Conservation (phyloP, 2,797 vertebrate species). For the Kryptolebias ocellatus region DNA sequence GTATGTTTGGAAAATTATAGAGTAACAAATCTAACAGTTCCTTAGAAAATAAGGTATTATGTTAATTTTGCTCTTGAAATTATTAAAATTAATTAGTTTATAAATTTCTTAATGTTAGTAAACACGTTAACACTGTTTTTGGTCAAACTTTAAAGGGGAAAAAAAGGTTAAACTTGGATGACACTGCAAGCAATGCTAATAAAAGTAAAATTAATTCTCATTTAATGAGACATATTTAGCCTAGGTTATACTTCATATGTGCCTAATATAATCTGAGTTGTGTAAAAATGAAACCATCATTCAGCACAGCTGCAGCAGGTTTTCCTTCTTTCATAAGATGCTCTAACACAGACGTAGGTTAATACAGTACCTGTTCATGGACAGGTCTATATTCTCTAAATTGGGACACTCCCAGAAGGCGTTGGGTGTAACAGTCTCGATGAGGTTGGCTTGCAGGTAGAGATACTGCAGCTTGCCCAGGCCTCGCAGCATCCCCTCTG, state of each 20-base stretch:
- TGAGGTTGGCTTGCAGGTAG: slow-evolving; percentile 98
- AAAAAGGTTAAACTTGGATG: too few species aligned
- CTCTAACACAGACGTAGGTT: neutral
- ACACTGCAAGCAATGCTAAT: too few species aligned
- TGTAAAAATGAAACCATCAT: neutral
- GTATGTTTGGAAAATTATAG: too few species aligned
- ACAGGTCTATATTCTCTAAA: slow-evolving; percentile 97
- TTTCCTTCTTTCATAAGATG: slow-evolving; percentile 3
- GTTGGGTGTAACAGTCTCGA: slow-evolving; percentile 93
- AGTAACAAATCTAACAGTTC: too few species aligned
- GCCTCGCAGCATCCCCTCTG: slow-evolving; percentile 94
- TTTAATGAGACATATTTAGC: neutral
- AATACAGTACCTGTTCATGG: slow-evolving; percentile 89
- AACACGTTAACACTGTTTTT: too few species aligned
- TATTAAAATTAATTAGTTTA: too few species aligned
- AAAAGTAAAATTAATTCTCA: neutral
- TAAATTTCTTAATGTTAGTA: too few species aligned
- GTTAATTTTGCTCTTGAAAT: too few species aligned
- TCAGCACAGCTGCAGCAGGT: neutral
- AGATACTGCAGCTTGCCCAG: slow-evolving; percentile 97
- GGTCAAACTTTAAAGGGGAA: too few species aligned
- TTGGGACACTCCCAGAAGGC: slow-evolving; percentile 98
- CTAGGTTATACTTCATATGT: neutral
- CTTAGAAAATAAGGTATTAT: too few species aligned
- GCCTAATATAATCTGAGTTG: neutral